Evolutionary conservation across 2,888 invertebrate genomes (phyloP).

Genomic region (Apamea sordens): DNA sequence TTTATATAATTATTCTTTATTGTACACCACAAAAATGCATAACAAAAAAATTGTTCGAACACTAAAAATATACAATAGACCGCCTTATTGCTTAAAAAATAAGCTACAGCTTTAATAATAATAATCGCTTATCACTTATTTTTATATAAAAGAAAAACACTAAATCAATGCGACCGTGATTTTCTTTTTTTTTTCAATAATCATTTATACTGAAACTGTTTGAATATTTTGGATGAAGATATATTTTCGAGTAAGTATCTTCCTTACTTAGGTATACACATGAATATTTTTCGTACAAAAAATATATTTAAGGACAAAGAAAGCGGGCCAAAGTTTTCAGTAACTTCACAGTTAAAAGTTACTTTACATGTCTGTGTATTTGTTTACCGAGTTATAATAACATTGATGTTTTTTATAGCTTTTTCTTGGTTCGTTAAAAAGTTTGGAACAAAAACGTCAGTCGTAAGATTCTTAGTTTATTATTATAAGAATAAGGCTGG

Average conservation of each 20-base stretch:
- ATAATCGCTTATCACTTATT: no score
- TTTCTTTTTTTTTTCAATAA: neutral
- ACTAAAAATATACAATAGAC: no score
- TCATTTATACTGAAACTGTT: neutral
- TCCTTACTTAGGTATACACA: neutral
- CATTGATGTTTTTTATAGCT: conserved; percentile 13
- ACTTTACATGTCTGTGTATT: conserved; percentile 17
- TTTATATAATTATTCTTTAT: no score
- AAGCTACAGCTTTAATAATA: no score
- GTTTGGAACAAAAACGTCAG: conserved; percentile 27
- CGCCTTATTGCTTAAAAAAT: no score
- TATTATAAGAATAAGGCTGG: neutral
- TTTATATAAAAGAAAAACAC: no score
- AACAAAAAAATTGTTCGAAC: no score
- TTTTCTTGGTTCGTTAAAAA: conserved; percentile 53
- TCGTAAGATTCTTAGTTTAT: conserved; percentile 15
- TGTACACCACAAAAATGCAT: no score
- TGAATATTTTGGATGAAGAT: neutral
- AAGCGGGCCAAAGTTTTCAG: neutral
- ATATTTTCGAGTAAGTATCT: neutral
- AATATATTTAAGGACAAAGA: neutral
- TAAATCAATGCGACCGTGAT: neutral
- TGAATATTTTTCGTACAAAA: neutral
- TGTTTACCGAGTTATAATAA: conserved; percentile 26
- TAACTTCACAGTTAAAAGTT: conserved; percentile 19